phyloP scores from a whole-genome alignment of 2,888 invertebrate genomes.

The Tipula unca region DNA sequence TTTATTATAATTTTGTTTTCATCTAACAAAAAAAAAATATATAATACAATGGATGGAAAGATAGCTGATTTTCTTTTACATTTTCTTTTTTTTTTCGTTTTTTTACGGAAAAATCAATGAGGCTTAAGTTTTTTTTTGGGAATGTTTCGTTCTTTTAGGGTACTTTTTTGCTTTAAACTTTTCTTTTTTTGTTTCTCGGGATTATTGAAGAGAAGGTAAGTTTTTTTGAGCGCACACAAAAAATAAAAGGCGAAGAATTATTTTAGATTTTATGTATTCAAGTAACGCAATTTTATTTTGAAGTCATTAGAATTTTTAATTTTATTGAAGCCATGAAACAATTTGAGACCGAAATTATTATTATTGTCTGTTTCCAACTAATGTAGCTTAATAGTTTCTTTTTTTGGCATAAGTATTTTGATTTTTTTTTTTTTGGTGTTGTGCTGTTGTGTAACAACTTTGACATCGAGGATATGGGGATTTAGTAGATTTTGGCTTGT shows the following conservation, averaged over 20 bases:
- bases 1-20: constrained; percentile 14
- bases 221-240: background rate
- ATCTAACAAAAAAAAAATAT: background rate
- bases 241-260: background rate
- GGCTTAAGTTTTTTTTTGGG: background rate
- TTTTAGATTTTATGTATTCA: constrained; percentile 14
- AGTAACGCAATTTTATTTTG: background rate
- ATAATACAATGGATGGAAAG: constrained; percentile 2
- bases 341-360: background rate
- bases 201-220: constrained; percentile 14
- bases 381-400: background rate
- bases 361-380: background rate
- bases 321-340: constrained; percentile 8
- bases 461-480: too few relatives aligned
- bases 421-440: background rate
- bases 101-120: constrained; percentile 9
- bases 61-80: constrained; percentile 8
- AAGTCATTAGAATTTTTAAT: constrained; percentile 14
- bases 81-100: background rate
- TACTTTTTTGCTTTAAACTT: background rate
- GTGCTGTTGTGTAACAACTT: background rate
- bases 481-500: too few relatives aligned
- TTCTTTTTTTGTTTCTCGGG: background rate
- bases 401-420: background rate
- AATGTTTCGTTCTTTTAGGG: background rate